Conservation (phyloP, 2,888 invertebrate genomes). For the Nemotelus nigrinus region DNA sequence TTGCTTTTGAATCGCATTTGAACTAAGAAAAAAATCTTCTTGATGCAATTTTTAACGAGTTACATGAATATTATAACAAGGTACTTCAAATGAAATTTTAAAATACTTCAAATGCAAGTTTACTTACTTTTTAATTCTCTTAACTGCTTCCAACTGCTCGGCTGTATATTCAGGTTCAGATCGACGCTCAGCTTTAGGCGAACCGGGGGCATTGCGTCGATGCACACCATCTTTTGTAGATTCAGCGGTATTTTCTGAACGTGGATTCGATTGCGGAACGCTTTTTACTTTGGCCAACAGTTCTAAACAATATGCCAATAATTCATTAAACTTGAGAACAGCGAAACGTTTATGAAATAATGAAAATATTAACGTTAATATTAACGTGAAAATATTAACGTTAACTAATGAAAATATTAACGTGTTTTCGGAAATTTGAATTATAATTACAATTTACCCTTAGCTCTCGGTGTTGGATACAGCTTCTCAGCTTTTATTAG, state of each 20-base stretch:
- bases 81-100: neutral
- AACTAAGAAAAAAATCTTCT: neutral
- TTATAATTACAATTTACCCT: slow-evolving; percentile 64
- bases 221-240: slow-evolving; percentile 60
- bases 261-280: slow-evolving; percentile 65
- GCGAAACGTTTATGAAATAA: too few relatives aligned
- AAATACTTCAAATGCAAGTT: slow-evolving; percentile 11
- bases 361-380: neutral
- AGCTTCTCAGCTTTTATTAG: slow-evolving; percentile 74
- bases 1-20: neutral
- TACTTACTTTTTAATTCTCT: slow-evolving; percentile 63
- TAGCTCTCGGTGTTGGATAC: slow-evolving; percentile 72
- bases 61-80: neutral
- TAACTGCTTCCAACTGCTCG: slow-evolving; percentile 79
- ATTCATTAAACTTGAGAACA: too few relatives aligned
- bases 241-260: slow-evolving; percentile 50
- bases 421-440: too few relatives aligned
- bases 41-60: neutral
- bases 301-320: slow-evolving; percentile 56
- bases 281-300: slow-evolving; percentile 65
- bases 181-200: slow-evolving; percentile 55
- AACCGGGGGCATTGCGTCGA: slow-evolving; percentile 53
- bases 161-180: slow-evolving; percentile 71
- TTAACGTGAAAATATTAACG: neutral
- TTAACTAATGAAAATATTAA: too few relatives aligned